These are phyloP conservation scores for Brassicogethes aeneus DNA, from an alignment of 2,888 invertebrate species.

Conservation along the genomic window DNA sequence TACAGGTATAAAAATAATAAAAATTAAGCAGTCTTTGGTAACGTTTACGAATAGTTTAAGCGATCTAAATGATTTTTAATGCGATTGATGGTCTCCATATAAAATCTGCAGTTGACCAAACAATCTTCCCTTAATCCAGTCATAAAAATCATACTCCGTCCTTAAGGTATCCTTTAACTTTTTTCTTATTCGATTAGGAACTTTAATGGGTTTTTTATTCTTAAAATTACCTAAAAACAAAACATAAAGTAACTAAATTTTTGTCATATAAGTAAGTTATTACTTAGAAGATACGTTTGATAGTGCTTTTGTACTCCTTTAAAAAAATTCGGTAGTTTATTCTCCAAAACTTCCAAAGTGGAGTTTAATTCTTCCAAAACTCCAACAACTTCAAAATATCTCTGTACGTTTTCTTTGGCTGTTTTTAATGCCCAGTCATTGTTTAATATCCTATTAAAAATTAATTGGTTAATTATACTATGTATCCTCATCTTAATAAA, in stretches of 20 bases:
- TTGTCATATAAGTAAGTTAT: slow-evolving; percentile 22
- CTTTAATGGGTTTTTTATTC: slow-evolving; percentile 15
- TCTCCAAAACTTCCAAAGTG: slow-evolving; percentile 46
- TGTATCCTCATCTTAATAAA: not conserved
- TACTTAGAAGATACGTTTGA: slow-evolving; percentile 43
- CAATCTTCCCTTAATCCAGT: slow-evolving; percentile 47
- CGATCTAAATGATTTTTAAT: slow-evolving; percentile 9
- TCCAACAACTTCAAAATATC: slow-evolving; percentile 51
- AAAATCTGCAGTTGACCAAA: slow-evolving; percentile 27
- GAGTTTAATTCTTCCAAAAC: slow-evolving; percentile 49
- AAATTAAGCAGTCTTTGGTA: slow-evolving; percentile 12
- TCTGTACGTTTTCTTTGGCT: slow-evolving; percentile 49
- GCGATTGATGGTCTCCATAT: slow-evolving; percentile 19
- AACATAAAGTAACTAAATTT: slow-evolving; percentile 6
- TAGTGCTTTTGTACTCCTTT: slow-evolving; percentile 45
- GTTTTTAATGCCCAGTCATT: slow-evolving; percentile 46
- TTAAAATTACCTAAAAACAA: slow-evolving; percentile 20
- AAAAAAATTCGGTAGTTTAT: slow-evolving; percentile 48
- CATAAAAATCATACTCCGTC: slow-evolving; percentile 50
- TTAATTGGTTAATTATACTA: slow-evolving; percentile 2
- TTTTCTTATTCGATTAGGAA: slow-evolving; percentile 16
- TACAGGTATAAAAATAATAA: slow-evolving; percentile 8
- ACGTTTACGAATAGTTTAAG: not conserved
- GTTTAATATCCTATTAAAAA: slow-evolving; percentile 41
- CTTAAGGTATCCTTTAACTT: slow-evolving; percentile 36